Conservation (phyloP, 2,797 vertebrate species). For the Alosa sapidissima region DNA sequence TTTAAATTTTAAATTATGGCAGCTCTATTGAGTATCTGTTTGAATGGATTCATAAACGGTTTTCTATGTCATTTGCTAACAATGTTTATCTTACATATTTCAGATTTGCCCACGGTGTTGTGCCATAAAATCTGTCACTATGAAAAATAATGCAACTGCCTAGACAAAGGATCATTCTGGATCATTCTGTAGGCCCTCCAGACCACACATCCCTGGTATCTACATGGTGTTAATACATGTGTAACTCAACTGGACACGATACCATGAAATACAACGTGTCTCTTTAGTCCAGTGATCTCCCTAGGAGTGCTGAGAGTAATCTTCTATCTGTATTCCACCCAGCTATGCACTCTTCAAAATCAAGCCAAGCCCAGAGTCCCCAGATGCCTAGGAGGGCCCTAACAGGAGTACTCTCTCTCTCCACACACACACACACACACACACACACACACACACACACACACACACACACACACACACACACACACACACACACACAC, state of each 20-base stretch:
- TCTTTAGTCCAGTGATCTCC: not conserved
- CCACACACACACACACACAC: not conserved
- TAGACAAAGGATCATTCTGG: not conserved
- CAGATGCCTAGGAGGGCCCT: slow-evolving; percentile 17
- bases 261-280: not conserved
- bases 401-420: not conserved
- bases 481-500: not conserved
- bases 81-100: not conserved
- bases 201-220: not conserved
- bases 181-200: not conserved
- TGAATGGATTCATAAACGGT: not conserved
- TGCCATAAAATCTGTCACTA: too few relatives aligned
- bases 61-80: not conserved
- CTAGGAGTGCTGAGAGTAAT: not conserved
- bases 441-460: slow-evolving; percentile 27
- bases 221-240: not conserved
- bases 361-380: slow-evolving; percentile 11
- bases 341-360: not conserved
- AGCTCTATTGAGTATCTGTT: not conserved
- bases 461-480: not conserved
- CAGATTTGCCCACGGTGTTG: not conserved
- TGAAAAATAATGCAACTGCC: too few relatives aligned
- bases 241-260: not conserved
- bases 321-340: slow-evolving; percentile 1
- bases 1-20: not conserved